phyloP scores from a whole-genome alignment of 2,888 invertebrate species.

The Pinctada fucata region DNA sequence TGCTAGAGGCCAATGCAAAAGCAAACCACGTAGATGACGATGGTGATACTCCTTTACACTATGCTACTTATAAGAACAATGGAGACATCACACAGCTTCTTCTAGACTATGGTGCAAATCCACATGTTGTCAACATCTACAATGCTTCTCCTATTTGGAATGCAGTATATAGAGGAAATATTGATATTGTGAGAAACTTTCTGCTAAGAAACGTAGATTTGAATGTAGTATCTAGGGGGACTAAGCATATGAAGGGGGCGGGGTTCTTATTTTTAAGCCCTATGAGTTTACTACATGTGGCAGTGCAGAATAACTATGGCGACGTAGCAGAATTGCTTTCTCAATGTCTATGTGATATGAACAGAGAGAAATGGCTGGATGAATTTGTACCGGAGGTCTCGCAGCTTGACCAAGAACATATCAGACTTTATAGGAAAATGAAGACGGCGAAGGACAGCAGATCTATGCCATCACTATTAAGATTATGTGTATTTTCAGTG shows the following conservation, averaged over 20 bases:
- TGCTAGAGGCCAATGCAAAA: constrained; percentile 61
- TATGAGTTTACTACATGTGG: background rate
- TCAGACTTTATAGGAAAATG: background rate
- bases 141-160: constrained; percentile 69
- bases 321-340: background rate
- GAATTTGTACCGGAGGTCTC: background rate
- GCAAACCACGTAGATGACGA: constrained; percentile 71
- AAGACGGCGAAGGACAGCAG: background rate
- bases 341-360: background rate
- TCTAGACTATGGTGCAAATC: constrained; percentile 66
- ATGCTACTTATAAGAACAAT: constrained; percentile 68
- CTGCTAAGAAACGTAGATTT: constrained; percentile 61
- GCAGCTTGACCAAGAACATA: background rate
- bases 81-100: constrained; percentile 53
- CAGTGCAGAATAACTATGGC: background rate
- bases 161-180: constrained; percentile 59
- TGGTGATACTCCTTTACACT: constrained; percentile 67
- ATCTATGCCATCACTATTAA: background rate
- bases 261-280: background rate
- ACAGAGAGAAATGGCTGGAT: background rate
- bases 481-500: background rate
- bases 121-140: constrained; percentile 57
- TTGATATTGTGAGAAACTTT: constrained; percentile 56
- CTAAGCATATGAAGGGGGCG: constrained; percentile 48
- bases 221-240: constrained; percentile 57